Evolutionary conservation across 2,113 vertebrate genomes (phyloP).

Genomic region (Brevimyrus niger): DNA sequence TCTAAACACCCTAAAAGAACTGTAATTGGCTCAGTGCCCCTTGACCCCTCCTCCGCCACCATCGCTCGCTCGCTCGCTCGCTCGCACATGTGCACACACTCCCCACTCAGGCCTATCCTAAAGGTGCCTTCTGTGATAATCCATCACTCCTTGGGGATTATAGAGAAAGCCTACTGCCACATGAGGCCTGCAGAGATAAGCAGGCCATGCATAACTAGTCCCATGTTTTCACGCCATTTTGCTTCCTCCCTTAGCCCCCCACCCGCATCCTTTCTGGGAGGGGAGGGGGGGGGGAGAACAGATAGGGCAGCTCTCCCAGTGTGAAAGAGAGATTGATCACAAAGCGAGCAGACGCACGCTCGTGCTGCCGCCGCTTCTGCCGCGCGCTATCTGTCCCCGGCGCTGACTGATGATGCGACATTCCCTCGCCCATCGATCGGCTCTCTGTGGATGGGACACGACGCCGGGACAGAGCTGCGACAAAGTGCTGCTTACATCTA

Average conservation of each 20-base stretch:
- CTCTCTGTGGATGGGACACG: background rate
- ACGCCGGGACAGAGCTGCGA: background rate
- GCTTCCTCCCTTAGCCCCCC: background rate
- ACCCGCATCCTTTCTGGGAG: background rate
- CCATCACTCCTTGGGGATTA: background rate
- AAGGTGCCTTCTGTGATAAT: background rate
- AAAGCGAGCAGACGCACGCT: background rate
- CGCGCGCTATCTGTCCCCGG: background rate
- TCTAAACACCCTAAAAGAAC: slow-evolving; percentile 11
- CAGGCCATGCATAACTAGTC: background rate
- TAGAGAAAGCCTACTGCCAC: background rate
- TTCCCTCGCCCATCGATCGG: background rate
- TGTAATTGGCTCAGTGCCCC: slow-evolving; percentile 17
- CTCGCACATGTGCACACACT: slow-evolving; percentile 10
- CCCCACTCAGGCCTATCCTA: background rate
- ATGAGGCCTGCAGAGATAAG: background rate
- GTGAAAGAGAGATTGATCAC: background rate
- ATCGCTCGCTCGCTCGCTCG: background rate
- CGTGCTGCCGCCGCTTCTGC: background rate
- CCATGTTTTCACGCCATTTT: background rate
- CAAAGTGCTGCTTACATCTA: background rate
- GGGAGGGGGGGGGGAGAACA: background rate
- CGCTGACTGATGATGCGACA: background rate
- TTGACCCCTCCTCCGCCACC: background rate
- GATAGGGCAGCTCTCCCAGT: background rate